phyloP scores from a whole-genome alignment of 2,888 invertebrate genomes.

The Caradrina clavipalpis region DNA sequence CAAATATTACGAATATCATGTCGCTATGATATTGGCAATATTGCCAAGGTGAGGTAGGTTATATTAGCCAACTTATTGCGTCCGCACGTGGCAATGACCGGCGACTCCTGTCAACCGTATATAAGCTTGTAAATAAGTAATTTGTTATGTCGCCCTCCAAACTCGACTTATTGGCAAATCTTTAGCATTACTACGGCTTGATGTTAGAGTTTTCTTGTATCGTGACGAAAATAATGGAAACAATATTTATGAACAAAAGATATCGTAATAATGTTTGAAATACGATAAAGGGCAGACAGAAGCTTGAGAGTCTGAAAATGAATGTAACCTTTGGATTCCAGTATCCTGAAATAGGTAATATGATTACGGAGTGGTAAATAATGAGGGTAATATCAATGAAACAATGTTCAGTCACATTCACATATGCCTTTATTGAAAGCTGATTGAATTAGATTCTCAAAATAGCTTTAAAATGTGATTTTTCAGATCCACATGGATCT shows the following conservation, averaged over 20 bases:
- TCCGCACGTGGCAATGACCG: constrained; percentile 28
- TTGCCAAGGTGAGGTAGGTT: background rate
- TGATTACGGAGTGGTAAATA: background rate
- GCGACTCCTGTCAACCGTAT: constrained; percentile 6
- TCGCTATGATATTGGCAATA: constrained; percentile 20
- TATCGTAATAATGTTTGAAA: constrained; percentile 4
- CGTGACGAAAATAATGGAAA: constrained; percentile 1
- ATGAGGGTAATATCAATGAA: constrained; percentile 16
- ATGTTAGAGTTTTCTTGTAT: constrained; percentile 33
- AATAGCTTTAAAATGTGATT: background rate
- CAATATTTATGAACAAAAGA: background rate
- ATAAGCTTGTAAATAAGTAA: constrained; percentile 18
- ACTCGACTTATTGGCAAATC: constrained; percentile 43
- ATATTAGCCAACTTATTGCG: constrained; percentile 17
- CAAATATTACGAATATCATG: constrained; percentile 26
- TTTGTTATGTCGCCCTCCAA: constrained; percentile 47
- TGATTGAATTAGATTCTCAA: background rate
- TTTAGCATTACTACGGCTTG: constrained; percentile 45
- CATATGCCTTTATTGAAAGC: background rate
- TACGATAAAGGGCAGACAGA: constrained; percentile 6
- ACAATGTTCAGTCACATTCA: background rate
- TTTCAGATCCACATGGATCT: background rate
- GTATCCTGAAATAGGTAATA: constrained; percentile 6
- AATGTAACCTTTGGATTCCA: background rate
- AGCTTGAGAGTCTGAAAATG: background rate